These are phyloP conservation scores for Rhynchonycteris naso DNA, from an alignment of 2,797 vertebrate species.

Conservation along the genomic window DNA sequence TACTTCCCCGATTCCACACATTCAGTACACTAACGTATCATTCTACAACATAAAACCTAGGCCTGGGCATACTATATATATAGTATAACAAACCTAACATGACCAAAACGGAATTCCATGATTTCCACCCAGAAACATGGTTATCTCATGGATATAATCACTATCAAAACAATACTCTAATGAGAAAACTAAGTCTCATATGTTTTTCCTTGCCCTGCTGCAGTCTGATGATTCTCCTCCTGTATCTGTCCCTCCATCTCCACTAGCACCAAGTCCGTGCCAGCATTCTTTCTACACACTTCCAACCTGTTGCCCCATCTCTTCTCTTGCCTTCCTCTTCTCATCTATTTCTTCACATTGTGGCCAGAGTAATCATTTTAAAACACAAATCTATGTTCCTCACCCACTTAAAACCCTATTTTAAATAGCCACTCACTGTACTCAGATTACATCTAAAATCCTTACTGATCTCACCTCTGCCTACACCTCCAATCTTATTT, in stretches of 20 bases:
- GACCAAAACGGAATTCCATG: neutral
- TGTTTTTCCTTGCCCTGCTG: neutral
- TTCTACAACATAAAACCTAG: slow-evolving; percentile 2
- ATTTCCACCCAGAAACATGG: neutral
- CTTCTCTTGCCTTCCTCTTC: neutral
- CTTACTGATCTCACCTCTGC: neutral
- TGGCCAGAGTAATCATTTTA: slow-evolving; percentile 24
- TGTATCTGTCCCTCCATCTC: neutral
- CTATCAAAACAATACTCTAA: neutral
- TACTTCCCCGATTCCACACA: neutral
- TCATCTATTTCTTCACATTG: neutral
- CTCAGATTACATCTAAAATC: slow-evolving; percentile 33
- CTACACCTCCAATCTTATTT: neutral
- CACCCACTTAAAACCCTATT: slow-evolving; percentile 34
- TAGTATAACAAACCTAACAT: neutral
- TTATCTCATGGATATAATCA: neutral
- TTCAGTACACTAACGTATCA: neutral
- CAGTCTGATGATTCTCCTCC: neutral
- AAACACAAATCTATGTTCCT: slow-evolving; percentile 40
- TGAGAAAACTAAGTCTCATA: neutral
- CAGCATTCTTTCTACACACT: neutral
- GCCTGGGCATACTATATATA: neutral
- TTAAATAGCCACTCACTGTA: neutral
- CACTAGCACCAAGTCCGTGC: neutral
- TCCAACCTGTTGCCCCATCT: neutral